Percentiles rank a stretch among this genome's conserved stretches.
phyloP scores from a whole-genome alignment of 2,888 invertebrate species.

The Agonopterix arenella region DNA sequence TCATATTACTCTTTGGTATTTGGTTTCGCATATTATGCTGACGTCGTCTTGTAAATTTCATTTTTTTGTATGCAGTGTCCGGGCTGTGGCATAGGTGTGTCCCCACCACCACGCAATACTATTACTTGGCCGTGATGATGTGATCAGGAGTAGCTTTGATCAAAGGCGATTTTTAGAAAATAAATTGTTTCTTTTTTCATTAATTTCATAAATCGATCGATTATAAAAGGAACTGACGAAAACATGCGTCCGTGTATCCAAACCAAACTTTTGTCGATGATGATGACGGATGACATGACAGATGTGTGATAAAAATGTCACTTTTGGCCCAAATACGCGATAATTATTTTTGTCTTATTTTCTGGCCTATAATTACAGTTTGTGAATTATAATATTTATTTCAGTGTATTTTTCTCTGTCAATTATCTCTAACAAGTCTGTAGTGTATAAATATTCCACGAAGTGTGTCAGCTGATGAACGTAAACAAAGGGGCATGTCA shows the following conservation, averaged over 20 bases:
- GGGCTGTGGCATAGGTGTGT: too few species aligned
- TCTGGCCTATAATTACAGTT: background rate
- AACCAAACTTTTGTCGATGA: too few species aligned
- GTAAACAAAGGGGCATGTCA: slow-evolving; percentile 72
- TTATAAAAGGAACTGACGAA: background rate
- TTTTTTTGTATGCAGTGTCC: too few species aligned
- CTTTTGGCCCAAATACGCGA: background rate
- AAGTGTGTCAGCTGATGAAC: slow-evolving; percentile 60
- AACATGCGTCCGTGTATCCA: background rate
- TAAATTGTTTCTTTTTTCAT: too few species aligned
- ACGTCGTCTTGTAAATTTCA: too few species aligned
- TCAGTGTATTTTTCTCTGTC: background rate
- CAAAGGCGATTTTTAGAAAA: too few species aligned
- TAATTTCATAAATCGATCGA: background rate
- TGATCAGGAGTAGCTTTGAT: too few species aligned
- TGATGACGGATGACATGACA: too few species aligned
- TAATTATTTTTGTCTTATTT: background rate
- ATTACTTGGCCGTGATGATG: too few species aligned
- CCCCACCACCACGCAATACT: too few species aligned
- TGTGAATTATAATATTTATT: background rate
- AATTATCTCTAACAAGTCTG: background rate
- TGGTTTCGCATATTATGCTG: too few species aligned
- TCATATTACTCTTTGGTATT: too few species aligned
- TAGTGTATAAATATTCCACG: background rate
- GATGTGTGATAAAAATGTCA: background rate